Base-by-base conservation (phyloP, 2,888 invertebrate species). In the Parnassius orleans region DNA sequence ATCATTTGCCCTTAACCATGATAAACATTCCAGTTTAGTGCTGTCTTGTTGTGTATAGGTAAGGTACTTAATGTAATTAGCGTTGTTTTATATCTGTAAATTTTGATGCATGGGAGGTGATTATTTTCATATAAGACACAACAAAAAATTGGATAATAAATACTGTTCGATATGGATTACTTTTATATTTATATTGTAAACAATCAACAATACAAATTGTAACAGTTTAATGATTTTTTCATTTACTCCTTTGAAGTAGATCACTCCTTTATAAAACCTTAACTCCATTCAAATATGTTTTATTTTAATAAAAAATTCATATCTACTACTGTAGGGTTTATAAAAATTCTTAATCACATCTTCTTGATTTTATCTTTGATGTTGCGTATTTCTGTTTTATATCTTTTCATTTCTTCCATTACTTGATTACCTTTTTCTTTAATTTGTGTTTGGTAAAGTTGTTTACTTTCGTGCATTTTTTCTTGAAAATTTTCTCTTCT, bases 401-500 rank as follows among this genome's bases (percentile, higher is more conserved):
- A 92, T 68, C 88, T 80, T 69, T 81, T 83, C 83, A 93, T 86
- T 79, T 92, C 93, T 60, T 87, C 90, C 79, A 93, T 86, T n/a
- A 93, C 84, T 68, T 88, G 83, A 24, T 82, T 82, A 24, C 82
- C 75, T 72, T 83, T 88, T 64, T 89, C 86, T 68, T 88, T 84
- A 61, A 93, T 81, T 70, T 92, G 90, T 11, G 71, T 76, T 65
- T 87, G 83, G 64, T 86, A 88, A 65, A 86, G 87, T 62, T 86
- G 83, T 72, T 87, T 92, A 56, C 92, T 92, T 69, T 94, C 93
- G 73, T 93, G 92, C 63, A 94, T 92, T 69, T 92, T 91, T 68
- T 93, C 93, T 67, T 94, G 93, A 41, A 95, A 71, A 69, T 93
- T 93, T 43, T 93, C 94, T 75, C 93, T 94, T 68, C 90, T 92